A percentile compares a stretch with the other conserved stretches of the same genome.
phyloP scores from a whole-genome alignment of 2,888 invertebrate species.

The Uropetala carovei region DNA sequence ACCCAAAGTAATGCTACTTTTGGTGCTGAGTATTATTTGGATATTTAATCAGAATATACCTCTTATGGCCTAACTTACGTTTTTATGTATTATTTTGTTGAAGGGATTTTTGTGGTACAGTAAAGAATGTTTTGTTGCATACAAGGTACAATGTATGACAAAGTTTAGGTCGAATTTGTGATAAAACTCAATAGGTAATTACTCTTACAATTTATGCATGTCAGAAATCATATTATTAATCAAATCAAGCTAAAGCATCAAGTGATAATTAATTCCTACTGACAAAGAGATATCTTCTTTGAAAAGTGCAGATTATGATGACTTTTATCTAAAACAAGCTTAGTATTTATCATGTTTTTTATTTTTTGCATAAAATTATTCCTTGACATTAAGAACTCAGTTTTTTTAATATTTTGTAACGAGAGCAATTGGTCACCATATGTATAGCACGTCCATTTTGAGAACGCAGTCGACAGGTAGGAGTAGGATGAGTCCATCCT shows the following conservation, averaged over 20 bases:
- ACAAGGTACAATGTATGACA: background rate
- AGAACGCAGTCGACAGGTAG: no score
- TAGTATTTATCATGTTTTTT: background rate
- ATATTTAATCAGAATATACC: background rate
- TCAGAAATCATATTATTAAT: background rate
- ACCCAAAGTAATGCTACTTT: background rate
- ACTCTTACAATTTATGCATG: background rate
- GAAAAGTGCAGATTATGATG: background rate
- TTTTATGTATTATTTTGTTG: background rate
- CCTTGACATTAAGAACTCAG: background rate
- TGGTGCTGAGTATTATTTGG: background rate
- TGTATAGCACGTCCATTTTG: no score
- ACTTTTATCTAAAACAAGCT: background rate
- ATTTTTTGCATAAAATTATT: background rate
- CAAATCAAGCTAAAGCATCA: background rate
- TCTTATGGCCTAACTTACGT: background rate
- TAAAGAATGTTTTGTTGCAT: background rate
- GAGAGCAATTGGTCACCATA: no score
- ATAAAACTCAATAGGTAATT: background rate
- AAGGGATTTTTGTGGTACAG: background rate
- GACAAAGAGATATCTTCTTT: background rate
- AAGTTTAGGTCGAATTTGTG: background rate
- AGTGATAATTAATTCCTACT: background rate
- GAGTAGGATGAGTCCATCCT: no score
- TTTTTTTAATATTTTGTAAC: background rate